Conservation (phyloP, 2,888 invertebrate species). For the Elysia crispata region DNA sequence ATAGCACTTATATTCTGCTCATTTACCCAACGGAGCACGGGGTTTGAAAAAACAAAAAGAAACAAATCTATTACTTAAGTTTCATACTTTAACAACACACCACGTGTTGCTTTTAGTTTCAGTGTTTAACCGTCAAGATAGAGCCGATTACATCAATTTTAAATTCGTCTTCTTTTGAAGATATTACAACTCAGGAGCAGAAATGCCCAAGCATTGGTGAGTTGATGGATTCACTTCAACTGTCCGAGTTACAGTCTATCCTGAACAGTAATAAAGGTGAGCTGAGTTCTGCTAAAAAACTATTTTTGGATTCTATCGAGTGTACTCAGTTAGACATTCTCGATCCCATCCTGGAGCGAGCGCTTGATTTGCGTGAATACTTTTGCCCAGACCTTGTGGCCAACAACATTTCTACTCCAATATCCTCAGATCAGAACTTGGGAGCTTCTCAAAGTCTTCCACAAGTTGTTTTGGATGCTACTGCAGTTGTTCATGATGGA, state of each 20-base stretch:
- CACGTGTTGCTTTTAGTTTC: neutral
- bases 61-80: neutral
- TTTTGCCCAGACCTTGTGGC: conserved; percentile 24
- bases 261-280: conserved; percentile 53
- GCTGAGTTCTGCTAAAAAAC: conserved; percentile 48
- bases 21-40: too few relatives aligned
- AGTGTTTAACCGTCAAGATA: conserved; percentile 49
- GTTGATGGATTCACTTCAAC: conserved; percentile 54
- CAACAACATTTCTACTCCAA: conserved; percentile 46
- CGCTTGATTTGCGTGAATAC: conserved; percentile 42
- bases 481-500: conserved; percentile 40
- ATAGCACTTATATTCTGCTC: too few relatives aligned
- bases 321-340: conserved; percentile 46
- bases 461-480: conserved; percentile 48
- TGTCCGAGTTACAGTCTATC: conserved; percentile 54
- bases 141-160: conserved; percentile 46
- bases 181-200: conserved; percentile 40
- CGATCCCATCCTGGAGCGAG: conserved; percentile 41
- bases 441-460: conserved; percentile 39
- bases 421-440: conserved; percentile 42
- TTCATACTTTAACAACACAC: neutral
- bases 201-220: conserved; percentile 54
- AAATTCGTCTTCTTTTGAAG: conserved; percentile 47
- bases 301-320: conserved; percentile 50
- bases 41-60: neutral